Base-by-base conservation (phyloP, 2,888 invertebrate genomes). In the Sphaerophoria taeniata region DNA sequence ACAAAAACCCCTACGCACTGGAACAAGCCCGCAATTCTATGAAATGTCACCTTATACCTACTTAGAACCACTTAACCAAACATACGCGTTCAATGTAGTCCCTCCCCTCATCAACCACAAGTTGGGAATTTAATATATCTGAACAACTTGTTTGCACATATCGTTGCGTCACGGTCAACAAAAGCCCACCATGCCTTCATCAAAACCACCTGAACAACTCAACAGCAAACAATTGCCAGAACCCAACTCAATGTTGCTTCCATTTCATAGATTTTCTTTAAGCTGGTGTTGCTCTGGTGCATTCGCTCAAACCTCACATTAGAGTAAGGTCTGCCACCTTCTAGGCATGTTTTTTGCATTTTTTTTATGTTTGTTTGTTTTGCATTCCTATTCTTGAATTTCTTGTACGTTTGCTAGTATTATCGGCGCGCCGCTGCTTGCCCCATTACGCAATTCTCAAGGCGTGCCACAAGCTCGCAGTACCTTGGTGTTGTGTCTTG, bases 361-460 rank as follows among this genome's bases (percentile, higher is more conserved):
- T 53, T 31, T 61, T 61, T 45, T 43, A 45, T 6, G 6, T 5
- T 63, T 33, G 11, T 71, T 49, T 24, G 12, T 58, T 31, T 65
- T 49, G 36, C 74, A 67, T 58, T 75, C 56, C 45, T 67, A 36
- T 36, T 70, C 24, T 56, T 69, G 6, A 12, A 12, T 49, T 47
- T 33, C 51, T 51, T 72, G 51, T 60, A n/a, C 31, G 36, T 16
- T 51, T 31, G 4, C 34, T 56, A 36, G 11, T 76, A 65, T 74
- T 51, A 43, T 51, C 72, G 49, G 65, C 53, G 70, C 47, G 24
- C 60, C 24, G 31, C 56, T 58, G 61, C 69, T 65, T 75, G 47
- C 61, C 69, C 61, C 58, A 61, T 80, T 74, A 69, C 73, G 74
- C 72, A 78, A 80, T 70, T 55, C 61, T 55, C 63, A 71, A 76